Percentiles rank a stretch among this genome's conserved stretches.
phyloP scores from a whole-genome alignment of 2,797 vertebrate species.

The Crenichthys baileyi region DNA sequence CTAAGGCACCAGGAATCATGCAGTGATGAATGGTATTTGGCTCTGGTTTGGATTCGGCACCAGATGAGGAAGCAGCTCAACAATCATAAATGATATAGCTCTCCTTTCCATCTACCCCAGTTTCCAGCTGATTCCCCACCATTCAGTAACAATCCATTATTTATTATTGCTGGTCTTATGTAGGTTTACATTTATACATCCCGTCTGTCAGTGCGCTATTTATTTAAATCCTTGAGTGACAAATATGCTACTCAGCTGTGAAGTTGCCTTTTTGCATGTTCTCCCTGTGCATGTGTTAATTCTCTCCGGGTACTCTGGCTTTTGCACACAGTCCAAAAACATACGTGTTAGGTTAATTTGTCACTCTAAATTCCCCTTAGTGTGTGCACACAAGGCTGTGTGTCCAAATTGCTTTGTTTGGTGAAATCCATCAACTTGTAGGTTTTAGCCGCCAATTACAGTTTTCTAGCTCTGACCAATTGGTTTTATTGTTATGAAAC shows the following conservation, averaged over 20 bases:
- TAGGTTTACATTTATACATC: background rate
- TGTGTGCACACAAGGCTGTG: background rate
- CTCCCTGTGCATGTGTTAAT: background rate
- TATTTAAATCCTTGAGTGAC: background rate
- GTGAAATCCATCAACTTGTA: no score
- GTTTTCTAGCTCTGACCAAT: background rate
- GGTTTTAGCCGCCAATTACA: background rate
- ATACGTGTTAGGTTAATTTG: background rate
- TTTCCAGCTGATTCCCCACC: constrained; percentile 13
- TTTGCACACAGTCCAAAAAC: background rate
- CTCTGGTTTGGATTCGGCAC: constrained; percentile 46
- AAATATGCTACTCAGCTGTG: background rate
- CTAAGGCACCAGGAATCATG: constrained; percentile 41
- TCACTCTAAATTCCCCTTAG: background rate
- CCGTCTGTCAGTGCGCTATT: background rate
- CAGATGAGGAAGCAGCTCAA: constrained; percentile 52
- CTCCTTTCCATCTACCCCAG: constrained; percentile 13
- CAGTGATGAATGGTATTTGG: constrained; percentile 64
- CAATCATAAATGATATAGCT: constrained; percentile 38
- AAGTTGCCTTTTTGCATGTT: background rate
- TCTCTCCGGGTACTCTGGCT: background rate
- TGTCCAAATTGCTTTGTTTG: background rate
- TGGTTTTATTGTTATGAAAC: background rate
- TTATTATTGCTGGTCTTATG: background rate
- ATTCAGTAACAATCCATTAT: constrained; percentile 19